Percentiles rank a stretch among this genome's conserved stretches.
phyloP scores from a whole-genome alignment of 2,888 invertebrate species.

The Ichneumoninae sp. region DNA sequence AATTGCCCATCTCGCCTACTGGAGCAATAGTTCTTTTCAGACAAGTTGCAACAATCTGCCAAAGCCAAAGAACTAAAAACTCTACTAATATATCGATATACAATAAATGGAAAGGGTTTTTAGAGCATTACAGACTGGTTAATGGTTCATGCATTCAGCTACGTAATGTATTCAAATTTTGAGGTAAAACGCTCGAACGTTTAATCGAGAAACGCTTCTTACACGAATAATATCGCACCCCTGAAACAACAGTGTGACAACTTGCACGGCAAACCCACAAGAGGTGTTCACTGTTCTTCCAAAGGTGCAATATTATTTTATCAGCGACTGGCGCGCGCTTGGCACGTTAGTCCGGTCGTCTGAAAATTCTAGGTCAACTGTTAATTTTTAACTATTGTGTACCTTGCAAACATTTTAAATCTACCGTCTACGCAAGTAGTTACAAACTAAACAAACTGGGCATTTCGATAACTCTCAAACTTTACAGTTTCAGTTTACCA shows the following conservation, averaged over 20 bases:
- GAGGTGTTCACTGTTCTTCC: neutral
- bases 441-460: neutral
- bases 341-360: neutral
- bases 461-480: neutral
- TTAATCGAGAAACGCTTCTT: neutral
- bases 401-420: neutral
- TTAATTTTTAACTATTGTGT: neutral
- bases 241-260: neutral
- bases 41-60: neutral
- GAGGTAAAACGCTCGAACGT: neutral
- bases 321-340: too few relatives aligned
- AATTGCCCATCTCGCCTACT: neutral
- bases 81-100: neutral
- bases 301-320: neutral
- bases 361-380: neutral
- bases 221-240: neutral
- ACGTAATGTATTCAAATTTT: constrained; percentile 16
- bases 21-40: neutral
- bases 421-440: neutral
- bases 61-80: constrained; percentile 11
- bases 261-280: neutral
- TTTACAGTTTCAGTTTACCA: neutral
- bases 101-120: constrained; percentile 6
- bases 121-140: constrained; percentile 72
- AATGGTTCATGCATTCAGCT: constrained; percentile 71